Base-by-base conservation (phyloP, 2,888 invertebrate genomes). In the Limenitis arthemis region DNA sequence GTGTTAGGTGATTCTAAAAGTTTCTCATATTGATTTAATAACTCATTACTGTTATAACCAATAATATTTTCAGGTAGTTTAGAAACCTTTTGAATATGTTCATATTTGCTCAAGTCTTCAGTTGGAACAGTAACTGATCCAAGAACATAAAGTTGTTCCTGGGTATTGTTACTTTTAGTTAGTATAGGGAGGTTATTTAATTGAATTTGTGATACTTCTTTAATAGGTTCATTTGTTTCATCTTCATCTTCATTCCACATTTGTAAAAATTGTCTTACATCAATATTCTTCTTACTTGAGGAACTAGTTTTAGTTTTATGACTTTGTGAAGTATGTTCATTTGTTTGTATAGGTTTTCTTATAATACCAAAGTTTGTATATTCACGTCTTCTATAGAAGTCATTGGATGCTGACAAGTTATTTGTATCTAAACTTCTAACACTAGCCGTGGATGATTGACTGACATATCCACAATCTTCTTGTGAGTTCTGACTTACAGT, bases 211-310 rank as follows among this genome's bases (percentile, higher is more conserved):
- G 60, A 46, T 40, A 61, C 62, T 61, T 78, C 75, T 64, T 78
- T 81, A 56, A 57, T 66, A 58, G 67, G 73, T 54, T 75, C 73
- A 60, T 63, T 63, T 55, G 67, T 68, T 63, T 83, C 86, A 48
- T 87, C 87, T 67, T 85, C 86, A 41, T 82, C 86, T 69, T 87
- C 87, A 77, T 79, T 86, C 87, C 87, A 87, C 78, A 79, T 85
- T 75, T 83, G 79, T 43, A 86, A 68, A 70, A 82, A 87, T 62
- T 87, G 86, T 58, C 86, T 73, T 5, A 87, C 79, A 76, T 86
- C 63, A 59, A 86, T 73, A 59, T 71, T 68, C 57, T 78, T 78
- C 61, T 75, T 82, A 36, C 73, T 71, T 67, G 72, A 62, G 39
- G 61, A 37, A 60, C 63, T 68, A 56, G 61, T 51, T 63, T 73